Evolutionary conservation across 2,888 invertebrate species (phyloP).

Genomic region (Melinaea menophilus): DNA sequence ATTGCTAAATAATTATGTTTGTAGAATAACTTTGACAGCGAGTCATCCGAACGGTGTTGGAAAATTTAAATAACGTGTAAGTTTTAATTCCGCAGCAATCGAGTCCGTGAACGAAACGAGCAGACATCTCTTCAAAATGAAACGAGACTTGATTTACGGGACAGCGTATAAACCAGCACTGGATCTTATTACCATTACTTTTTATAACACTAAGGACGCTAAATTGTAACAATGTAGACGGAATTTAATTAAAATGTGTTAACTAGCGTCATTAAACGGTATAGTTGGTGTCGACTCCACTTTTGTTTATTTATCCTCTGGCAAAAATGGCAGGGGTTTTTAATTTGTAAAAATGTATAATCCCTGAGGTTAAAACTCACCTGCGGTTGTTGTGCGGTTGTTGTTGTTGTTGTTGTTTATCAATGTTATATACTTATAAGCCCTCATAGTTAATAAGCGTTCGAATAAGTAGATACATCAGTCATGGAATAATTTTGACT

Average conservation of each 20-base stretch:
- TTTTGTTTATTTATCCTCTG: conserved; percentile 27
- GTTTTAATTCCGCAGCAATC: conserved; percentile 57
- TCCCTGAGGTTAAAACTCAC: not conserved
- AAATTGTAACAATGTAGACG: conserved; percentile 71
- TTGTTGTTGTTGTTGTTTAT: conserved; percentile 3
- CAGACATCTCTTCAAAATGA: conserved; percentile 49
- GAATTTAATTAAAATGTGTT: conserved; percentile 74
- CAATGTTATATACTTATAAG: too few species aligned
- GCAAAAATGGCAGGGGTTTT: conserved; percentile 8
- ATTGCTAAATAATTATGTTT: conserved; percentile 20
- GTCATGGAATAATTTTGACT: too few species aligned
- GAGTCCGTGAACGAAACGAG: conserved; percentile 63
- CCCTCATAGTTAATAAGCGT: too few species aligned
- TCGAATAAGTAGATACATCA: too few species aligned
- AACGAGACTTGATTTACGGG: conserved; percentile 69
- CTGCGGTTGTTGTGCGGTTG: conserved; percentile 7
- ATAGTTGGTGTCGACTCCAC: conserved; percentile 25
- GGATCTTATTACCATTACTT: conserved; percentile 76
- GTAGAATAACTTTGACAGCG: conserved; percentile 13
- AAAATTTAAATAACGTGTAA: conserved; percentile 49
- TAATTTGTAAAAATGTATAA: conserved; percentile 12
- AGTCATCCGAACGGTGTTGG: conserved; percentile 16
- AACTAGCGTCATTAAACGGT: conserved; percentile 60
- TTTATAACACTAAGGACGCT: conserved; percentile 69
- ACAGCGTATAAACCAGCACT: conserved; percentile 58